Conservation (phyloP, 2,888 invertebrate species). For the Timandra comae region DNA sequence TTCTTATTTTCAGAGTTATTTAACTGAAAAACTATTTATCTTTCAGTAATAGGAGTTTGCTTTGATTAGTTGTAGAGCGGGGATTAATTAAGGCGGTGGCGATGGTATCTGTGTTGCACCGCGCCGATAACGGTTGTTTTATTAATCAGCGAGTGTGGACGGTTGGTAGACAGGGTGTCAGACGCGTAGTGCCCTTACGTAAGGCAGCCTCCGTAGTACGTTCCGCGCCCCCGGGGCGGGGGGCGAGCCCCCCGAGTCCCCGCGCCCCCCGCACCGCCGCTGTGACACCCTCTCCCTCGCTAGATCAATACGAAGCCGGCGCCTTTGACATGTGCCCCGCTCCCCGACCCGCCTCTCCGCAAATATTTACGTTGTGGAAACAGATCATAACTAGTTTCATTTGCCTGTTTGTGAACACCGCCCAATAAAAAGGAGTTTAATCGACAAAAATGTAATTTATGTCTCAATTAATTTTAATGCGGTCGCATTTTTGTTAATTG, state of each 20-base stretch:
- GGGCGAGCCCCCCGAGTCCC: not conserved
- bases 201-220: constrained; percentile 45
- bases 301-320: constrained; percentile 74
- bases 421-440: constrained; percentile 12
- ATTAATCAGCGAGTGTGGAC: constrained; percentile 58
- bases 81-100: constrained; percentile 41
- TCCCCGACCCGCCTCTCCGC: constrained; percentile 61
- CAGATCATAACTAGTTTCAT: constrained; percentile 72
- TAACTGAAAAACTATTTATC: no score
- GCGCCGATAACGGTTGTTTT: constrained; percentile 57
- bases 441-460: constrained; percentile 14
- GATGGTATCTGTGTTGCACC: constrained; percentile 51
- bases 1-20: no score
- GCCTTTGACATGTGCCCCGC: constrained; percentile 74
- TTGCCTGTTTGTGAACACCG: constrained; percentile 41
- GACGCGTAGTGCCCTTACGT: constrained; percentile 68
- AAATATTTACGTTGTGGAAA: constrained; percentile 74
- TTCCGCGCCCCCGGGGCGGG: not conserved
- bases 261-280: constrained; percentile 22
- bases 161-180: constrained; percentile 63
- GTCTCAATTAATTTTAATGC: constrained; percentile 22
- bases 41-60: no score
- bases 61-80: no score
- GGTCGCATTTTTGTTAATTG: not conserved
- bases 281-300: constrained; percentile 37